Evolutionary conservation across 2,797 vertebrate genomes (phyloP).

Genomic region (Melanotaenia pygmaea): DNA sequence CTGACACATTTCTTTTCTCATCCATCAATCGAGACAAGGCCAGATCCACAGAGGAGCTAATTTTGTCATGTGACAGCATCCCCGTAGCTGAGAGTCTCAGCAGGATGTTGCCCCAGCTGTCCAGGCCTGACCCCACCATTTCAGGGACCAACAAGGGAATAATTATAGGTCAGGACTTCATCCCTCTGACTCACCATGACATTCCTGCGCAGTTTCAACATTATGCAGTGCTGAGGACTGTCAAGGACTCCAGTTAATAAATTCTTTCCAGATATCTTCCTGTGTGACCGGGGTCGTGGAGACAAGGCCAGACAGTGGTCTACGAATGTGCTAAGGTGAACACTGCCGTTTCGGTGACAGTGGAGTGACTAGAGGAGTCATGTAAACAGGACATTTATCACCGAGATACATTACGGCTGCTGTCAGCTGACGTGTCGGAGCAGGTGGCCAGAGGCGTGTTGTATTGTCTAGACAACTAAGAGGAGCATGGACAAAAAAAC

Average conservation of each 20-base stretch:
- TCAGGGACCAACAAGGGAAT: constrained; percentile 80
- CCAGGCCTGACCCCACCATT: constrained; percentile 78
- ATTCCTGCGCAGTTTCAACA: constrained; percentile 79
- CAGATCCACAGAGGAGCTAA: constrained; percentile 68
- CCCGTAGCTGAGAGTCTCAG: constrained; percentile 69
- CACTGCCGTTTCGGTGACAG: constrained; percentile 48
- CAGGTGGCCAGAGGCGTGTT: constrained; percentile 75
- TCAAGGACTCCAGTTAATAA: constrained; percentile 73
- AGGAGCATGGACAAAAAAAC: constrained; percentile 50
- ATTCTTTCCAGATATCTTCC: constrained; percentile 75
- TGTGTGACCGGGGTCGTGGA: constrained; percentile 52
- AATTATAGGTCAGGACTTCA: constrained; percentile 86
- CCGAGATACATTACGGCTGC: constrained; percentile 56
- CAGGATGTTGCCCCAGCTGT: constrained; percentile 85
- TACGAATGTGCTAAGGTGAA: constrained; percentile 46
- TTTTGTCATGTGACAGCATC: constrained; percentile 81
- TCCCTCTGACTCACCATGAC: constrained; percentile 77
- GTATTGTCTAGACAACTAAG: constrained; percentile 74
- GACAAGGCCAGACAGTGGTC: constrained; percentile 46
- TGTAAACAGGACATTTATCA: constrained; percentile 73
- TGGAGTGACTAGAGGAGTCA: constrained; percentile 40
- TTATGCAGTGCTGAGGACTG: constrained; percentile 68
- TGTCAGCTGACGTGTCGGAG: constrained; percentile 72
- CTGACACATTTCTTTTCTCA: constrained; percentile 69
- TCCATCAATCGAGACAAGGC: constrained; percentile 64